phyloP scores from a whole-genome alignment of 2,797 vertebrate species.

The Phoeniculus purpureus region DNA sequence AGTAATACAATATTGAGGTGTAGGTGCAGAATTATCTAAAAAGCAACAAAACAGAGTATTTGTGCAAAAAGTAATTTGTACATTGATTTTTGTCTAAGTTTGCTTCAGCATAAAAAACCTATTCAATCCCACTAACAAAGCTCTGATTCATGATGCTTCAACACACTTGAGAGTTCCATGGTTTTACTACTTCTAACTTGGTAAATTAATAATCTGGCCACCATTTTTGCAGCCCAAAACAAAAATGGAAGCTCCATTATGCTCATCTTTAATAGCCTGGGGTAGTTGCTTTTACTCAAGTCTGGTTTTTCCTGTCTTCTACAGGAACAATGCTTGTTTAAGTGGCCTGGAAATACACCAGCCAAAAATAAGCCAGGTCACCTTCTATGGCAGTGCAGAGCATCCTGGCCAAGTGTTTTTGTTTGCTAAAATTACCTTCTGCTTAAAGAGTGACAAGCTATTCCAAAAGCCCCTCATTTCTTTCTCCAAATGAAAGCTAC shows the following conservation, averaged over 20 bases:
- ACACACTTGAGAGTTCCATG: background rate
- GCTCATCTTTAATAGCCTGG: background rate
- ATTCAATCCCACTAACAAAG: slow-evolving; percentile 34
- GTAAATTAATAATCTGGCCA: slow-evolving; percentile 9
- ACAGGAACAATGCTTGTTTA: slow-evolving; percentile 26
- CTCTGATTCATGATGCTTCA: slow-evolving; percentile 12
- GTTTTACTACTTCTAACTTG: background rate
- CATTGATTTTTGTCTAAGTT: slow-evolving; percentile 57
- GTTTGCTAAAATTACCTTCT: background rate
- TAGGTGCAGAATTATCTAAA: slow-evolving; percentile 50
- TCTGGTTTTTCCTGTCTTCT: background rate
- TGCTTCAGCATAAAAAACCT: slow-evolving; percentile 67
- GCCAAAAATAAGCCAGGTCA: slow-evolving; percentile 44
- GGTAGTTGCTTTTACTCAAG: background rate
- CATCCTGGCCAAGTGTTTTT: background rate
- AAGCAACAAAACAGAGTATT: slow-evolving; percentile 29
- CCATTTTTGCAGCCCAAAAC: background rate
- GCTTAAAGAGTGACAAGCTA: background rate
- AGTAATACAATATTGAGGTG: background rate
- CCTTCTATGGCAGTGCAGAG: slow-evolving; percentile 45
- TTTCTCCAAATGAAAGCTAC: background rate
- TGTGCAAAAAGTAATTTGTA: slow-evolving; percentile 53
- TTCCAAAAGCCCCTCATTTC: background rate
- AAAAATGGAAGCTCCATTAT: background rate
- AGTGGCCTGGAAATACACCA: background rate